Evolutionary conservation across 2,888 invertebrate species (phyloP), one percentile per base, ranked within the genome.

Genomic region (Acanthoscelides obtectus): DNA sequence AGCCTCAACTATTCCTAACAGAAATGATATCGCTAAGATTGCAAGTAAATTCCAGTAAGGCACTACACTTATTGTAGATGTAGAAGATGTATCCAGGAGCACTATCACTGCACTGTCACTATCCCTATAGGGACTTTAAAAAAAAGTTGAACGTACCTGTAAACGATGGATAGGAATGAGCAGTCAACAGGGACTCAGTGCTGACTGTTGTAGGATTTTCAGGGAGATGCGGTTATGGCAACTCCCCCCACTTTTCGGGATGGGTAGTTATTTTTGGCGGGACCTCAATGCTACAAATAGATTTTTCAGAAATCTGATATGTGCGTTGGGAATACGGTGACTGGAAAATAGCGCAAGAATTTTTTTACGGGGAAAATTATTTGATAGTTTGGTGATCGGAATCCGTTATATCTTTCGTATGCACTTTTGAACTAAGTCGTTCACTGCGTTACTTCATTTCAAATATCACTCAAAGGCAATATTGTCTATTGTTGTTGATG

Each of bases 151-250:
- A 83, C 84, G 77, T 85, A 85, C 85, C 85, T 85, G 83, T 78
- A 76, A 77, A 76, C 77, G 80, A 81, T 80, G 82, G 81, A 78
- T 79, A 78, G 77, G 1, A 78, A 83, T 86, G 88, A 88, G 87
- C 87, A 87, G 87, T 86, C 87, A 86, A 87, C 87, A 85, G 84
- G 86, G 86, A 84, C 85, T 86, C 83, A 84, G 84, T 86, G 87
- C 86, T 87, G 91, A 91, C 91, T 90, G 91, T 78, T 77, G 76
- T 66, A 74, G 72, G 71, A 72, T 72, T 73, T 73, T 73, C 67
- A 20, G 22, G 8, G 22, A 22, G 67, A 20, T 69, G 45, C 45
- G 45, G 45, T 45, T 45, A 45, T 45, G 45, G 8, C 12, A 45
- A 17, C 5, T 45, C 67, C 74, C 75, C 74, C 73, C 68, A 72